Base-by-base conservation (phyloP, 2,888 invertebrate species). In the Thera obeliscata region DNA sequence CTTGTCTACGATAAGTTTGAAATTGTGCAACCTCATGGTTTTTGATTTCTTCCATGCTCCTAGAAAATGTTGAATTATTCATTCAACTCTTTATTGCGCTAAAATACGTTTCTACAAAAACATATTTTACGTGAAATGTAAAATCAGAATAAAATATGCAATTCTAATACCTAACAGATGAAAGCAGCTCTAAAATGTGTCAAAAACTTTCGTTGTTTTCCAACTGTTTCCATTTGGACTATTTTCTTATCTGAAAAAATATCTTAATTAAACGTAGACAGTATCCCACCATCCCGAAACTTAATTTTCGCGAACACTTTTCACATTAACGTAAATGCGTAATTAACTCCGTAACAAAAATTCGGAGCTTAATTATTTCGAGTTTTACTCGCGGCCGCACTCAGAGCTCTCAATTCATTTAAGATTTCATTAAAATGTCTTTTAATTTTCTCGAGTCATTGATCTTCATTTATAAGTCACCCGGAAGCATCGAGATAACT, bases 261-360 rank as follows among this genome's bases (percentile, higher is more conserved):
- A 75, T 75, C 74, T 75, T 75, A 75, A 75, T 75, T 72, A 75
- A 74, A 70, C 70, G 65, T 65, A 69, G 69, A 66, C 69, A 63
- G 66, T 69, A 60, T 64, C 71, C 62, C 49, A 59, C 72, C 60
- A 67, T 69, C 61, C 64, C 9, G 63, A 66, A 75, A 75, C 74
- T 72, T 72, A 72, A 72, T 74, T 74, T 67, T 70, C 72, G 62
- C 71, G 56, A 74, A 74, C 74, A 74, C 71, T 74, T 75, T 75
- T 65, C 70, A 67, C 75, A 69, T 75, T 75, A 75, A 74, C 72
- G 74, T 72, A 67, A 75, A 75, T 75, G 74, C 68, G 72, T 74
- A 74, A 75, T 75, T 75, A 74, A 74, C 74, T 74, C 68, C 22
- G 64, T 58, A 74, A 74, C 71, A 70, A 72, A 74, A 71, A 75